Conservation (phyloP, 2,797 vertebrate species). For the Leptoclinus maculatus region DNA sequence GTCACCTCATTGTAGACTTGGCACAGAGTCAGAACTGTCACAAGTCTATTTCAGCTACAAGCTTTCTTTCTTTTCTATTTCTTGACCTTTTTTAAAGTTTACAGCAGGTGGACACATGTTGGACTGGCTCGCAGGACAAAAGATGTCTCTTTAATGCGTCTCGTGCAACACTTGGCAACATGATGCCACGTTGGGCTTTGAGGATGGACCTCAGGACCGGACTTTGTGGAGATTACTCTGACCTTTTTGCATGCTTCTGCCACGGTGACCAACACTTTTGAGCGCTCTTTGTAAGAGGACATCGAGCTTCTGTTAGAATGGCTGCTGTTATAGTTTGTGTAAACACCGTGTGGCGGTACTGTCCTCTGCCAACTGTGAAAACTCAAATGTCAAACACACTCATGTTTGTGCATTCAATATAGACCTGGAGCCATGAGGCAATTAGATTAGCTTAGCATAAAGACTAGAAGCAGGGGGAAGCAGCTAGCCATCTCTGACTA, state of each 20-base stretch:
- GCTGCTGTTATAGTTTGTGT: not conserved
- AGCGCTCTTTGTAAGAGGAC: slow-evolving; percentile 16
- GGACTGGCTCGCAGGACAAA: slow-evolving; percentile 31
- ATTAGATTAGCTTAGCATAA: not conserved
- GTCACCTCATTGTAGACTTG: slow-evolving; percentile 51
- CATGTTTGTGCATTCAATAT: not conserved
- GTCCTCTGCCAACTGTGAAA: not conserved
- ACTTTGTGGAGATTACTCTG: not conserved
- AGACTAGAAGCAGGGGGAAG: not conserved
- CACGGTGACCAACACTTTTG: slow-evolving; percentile 21
- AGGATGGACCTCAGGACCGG: slow-evolving; percentile 15
- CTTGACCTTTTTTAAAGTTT: slow-evolving; percentile 42
- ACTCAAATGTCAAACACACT: not conserved
- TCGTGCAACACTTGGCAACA: slow-evolving; percentile 21
- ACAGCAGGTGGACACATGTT: slow-evolving; percentile 16
- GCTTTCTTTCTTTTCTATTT: slow-evolving; percentile 28
- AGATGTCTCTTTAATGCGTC: slow-evolving; percentile 13
- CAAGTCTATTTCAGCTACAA: slow-evolving; percentile 16
- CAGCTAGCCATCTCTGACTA: not conserved
- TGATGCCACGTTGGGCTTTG: slow-evolving; percentile 18
- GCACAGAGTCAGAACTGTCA: slow-evolving; percentile 21
- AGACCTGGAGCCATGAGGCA: not conserved
- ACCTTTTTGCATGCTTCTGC: slow-evolving; percentile 17
- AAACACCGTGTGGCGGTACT: not conserved
- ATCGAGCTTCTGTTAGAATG: slow-evolving; percentile 38